A percentile compares a stretch with the other conserved stretches of the same genome.
Conservation (phyloP, 2,113 vertebrate species). For the Elanoides forficatus region DNA sequence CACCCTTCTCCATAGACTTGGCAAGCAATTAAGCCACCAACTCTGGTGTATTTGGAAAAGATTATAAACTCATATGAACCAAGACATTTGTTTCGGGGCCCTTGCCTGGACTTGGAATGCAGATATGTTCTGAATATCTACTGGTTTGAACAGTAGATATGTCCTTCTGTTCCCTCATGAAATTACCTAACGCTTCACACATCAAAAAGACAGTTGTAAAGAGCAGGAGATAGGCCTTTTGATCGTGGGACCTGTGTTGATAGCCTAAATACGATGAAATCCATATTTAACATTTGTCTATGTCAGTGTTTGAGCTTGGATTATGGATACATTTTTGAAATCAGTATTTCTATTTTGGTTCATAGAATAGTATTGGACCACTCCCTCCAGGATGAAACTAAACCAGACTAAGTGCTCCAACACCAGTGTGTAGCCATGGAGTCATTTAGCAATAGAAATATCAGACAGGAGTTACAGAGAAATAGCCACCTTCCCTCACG, state of each 20-base stretch:
- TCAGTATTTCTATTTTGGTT: not conserved
- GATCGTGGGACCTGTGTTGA: not conserved
- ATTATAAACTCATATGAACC: not conserved
- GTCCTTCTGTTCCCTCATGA: not conserved
- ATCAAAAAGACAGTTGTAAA: not conserved
- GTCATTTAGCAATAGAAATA: not conserved
- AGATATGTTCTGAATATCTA: not conserved
- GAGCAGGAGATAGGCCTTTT: not conserved
- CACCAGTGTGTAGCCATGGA: not conserved
- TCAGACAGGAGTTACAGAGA: not conserved
- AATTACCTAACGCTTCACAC: not conserved
- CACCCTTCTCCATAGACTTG: not conserved
- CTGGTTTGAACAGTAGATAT: not conserved
- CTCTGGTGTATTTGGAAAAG: not conserved
- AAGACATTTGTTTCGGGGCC: not conserved
- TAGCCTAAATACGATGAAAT: not conserved
- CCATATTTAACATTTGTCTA: not conserved
- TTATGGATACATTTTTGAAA: not conserved
- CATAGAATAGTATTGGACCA: not conserved
- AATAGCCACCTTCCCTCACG: not conserved
- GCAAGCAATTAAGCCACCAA: not conserved
- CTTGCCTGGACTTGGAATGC: not conserved
- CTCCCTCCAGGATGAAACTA: not conserved
- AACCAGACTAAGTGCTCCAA: not conserved
- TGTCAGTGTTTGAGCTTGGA: not conserved